These are phyloP conservation scores for Nilaparvata lugens DNA, from an alignment of 1,140 invertebrate genomes.

Conservation along the genomic window DNA sequence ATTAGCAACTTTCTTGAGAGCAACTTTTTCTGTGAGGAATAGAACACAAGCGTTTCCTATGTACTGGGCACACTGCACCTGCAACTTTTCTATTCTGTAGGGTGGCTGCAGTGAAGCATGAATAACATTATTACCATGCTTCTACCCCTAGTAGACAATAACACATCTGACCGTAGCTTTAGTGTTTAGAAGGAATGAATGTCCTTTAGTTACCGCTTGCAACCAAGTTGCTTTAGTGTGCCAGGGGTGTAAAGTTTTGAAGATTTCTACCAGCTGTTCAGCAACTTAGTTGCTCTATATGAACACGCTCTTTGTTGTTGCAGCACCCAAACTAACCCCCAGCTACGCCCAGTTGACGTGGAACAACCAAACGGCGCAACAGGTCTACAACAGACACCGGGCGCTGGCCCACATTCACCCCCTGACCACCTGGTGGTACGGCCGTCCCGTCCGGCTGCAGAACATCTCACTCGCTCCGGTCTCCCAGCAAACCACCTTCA, in stretches of 20 bases:
- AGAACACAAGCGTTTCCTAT: too few relatives aligned
- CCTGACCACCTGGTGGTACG: slow-evolving; percentile 42
- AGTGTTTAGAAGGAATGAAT: not conserved
- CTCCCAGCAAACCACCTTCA: not conserved
- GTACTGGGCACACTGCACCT: too few relatives aligned
- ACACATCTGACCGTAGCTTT: too few relatives aligned
- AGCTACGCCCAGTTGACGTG: slow-evolving; percentile 51
- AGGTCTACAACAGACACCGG: slow-evolving; percentile 55
- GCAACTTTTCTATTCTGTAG: too few relatives aligned
- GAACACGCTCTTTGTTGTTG: not conserved
- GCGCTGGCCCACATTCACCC: slow-evolving; percentile 53
- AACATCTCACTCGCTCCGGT: slow-evolving; percentile 4
- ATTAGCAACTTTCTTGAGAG: too few relatives aligned
- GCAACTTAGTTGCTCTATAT: not conserved
- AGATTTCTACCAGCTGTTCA: not conserved
- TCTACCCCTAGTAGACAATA: too few relatives aligned
- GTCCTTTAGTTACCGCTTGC: not conserved
- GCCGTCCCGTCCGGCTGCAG: slow-evolving; percentile 11
- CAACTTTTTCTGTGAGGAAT: too few relatives aligned
- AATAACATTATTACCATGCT: too few relatives aligned
- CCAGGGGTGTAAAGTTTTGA: not conserved
- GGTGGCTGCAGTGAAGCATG: too few relatives aligned
- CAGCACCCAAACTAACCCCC: slow-evolving; percentile 59
- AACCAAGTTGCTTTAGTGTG: too few relatives aligned
- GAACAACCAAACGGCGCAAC: slow-evolving; percentile 44